A percentile compares a stretch with the other conserved stretches of the same genome.
phyloP scores from a whole-genome alignment of 2,797 vertebrate species.

The Botia almorhae region DNA sequence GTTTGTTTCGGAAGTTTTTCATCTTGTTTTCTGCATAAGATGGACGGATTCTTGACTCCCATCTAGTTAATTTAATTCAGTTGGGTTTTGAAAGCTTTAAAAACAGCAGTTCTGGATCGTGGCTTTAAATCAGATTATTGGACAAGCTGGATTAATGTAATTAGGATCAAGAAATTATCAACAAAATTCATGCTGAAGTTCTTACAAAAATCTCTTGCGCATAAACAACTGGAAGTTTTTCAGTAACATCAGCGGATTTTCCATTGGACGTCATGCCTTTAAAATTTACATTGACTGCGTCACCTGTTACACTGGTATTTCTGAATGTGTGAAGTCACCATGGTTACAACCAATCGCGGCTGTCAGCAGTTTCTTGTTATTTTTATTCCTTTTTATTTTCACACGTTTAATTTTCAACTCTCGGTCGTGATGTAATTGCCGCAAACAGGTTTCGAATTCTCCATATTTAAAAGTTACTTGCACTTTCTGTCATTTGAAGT shows the following conservation, averaged over 20 bases:
- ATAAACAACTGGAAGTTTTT: constrained; percentile 29
- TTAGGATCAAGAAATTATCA: no score
- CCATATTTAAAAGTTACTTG: constrained; percentile 58
- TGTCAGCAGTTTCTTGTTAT: no score
- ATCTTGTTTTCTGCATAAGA: background rate
- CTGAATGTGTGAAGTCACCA: constrained; percentile 17
- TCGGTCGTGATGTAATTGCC: constrained; percentile 42
- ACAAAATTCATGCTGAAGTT: constrained; percentile 1
- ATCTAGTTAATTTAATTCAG: background rate
- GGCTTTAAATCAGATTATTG: background rate
- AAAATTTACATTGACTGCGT: background rate
- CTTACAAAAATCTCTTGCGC: background rate
- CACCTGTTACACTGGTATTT: background rate
- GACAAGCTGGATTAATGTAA: constrained; percentile 1
- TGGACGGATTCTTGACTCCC: background rate
- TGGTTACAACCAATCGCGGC: background rate
- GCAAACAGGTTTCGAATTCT: constrained; percentile 14
- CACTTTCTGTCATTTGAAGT: constrained; percentile 43
- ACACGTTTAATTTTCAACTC: constrained; percentile 34
- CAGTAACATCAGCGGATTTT: background rate
- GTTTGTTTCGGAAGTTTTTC: background rate
- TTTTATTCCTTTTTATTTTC: constrained; percentile 15
- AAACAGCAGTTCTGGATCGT: constrained; percentile 6
- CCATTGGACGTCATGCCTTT: background rate
- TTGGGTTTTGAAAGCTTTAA: background rate